Conservation (phyloP, 2,797 vertebrate genomes). For the Hydrolagus colliei region DNA sequence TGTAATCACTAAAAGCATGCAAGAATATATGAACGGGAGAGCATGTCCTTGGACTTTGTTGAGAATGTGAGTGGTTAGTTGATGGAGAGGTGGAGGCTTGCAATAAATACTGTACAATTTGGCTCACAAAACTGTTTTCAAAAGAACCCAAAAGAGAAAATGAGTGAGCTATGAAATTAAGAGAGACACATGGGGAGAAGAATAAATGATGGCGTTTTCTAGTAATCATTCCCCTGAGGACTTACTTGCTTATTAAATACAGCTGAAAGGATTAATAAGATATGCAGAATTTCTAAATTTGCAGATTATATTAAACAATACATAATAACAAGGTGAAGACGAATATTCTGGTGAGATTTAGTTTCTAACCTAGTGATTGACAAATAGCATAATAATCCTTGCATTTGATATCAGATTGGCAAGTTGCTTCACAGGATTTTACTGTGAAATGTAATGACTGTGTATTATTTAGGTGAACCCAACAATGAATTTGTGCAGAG, state of each 20-base stretch:
- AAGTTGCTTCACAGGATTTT: too few relatives aligned
- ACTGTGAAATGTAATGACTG: too few relatives aligned
- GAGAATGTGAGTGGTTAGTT: neutral
- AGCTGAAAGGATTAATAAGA: constrained; percentile 13
- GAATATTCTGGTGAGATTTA: too few relatives aligned
- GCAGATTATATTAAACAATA: neutral
- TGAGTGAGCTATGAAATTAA: neutral
- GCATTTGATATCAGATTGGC: too few relatives aligned
- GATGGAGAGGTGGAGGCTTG: neutral
- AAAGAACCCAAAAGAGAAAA: neutral
- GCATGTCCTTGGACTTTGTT: too few relatives aligned
- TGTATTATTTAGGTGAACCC: too few relatives aligned
- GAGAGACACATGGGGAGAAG: neutral
- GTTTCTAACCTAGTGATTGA: too few relatives aligned
- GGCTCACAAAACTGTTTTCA: neutral
- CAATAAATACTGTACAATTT: neutral
- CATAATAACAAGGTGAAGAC: too few relatives aligned
- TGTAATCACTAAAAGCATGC: neutral
- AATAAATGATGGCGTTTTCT: neutral
- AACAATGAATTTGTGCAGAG: too few relatives aligned
- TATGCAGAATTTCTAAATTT: neutral
- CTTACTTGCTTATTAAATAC: neutral
- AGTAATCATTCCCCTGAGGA: neutral
- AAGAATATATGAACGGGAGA: neutral
- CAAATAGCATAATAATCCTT: too few relatives aligned